Evolutionary conservation across 2,113 vertebrate species (phyloP).

Genomic region (Muscicapa adusta): DNA sequence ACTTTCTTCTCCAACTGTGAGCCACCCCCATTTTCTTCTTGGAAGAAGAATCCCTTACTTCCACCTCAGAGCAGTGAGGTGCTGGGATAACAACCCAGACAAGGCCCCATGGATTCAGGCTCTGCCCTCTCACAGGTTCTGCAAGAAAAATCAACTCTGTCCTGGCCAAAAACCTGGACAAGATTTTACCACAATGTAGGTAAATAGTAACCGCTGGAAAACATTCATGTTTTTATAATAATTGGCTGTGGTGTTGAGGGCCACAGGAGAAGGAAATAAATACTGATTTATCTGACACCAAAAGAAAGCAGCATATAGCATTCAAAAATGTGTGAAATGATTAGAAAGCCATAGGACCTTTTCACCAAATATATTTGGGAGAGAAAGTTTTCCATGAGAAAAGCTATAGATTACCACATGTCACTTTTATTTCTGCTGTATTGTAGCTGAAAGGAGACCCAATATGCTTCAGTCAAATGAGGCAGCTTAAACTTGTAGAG

Average conservation of each 20-base stretch:
- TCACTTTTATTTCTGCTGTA: background rate
- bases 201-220: background rate
- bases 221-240: background rate
- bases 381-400: background rate
- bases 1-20: background rate
- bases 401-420: background rate
- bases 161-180: background rate
- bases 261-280: background rate
- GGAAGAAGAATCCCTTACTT: background rate
- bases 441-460: background rate
- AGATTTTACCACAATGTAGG: background rate
- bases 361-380: background rate
- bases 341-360: background rate
- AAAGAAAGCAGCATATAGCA: background rate
- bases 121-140: fast-evolving
- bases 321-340: background rate
- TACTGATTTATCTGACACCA: background rate
- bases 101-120: background rate
- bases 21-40: background rate
- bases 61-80: background rate
- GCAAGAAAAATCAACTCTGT: background rate
- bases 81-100: background rate
- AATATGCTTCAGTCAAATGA: background rate
- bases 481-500: background rate
- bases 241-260: background rate